Percentiles rank a stretch among this genome's conserved stretches.
phyloP scores from a whole-genome alignment of 2,113 vertebrate genomes.

The Cochlearius cochlearius region DNA sequence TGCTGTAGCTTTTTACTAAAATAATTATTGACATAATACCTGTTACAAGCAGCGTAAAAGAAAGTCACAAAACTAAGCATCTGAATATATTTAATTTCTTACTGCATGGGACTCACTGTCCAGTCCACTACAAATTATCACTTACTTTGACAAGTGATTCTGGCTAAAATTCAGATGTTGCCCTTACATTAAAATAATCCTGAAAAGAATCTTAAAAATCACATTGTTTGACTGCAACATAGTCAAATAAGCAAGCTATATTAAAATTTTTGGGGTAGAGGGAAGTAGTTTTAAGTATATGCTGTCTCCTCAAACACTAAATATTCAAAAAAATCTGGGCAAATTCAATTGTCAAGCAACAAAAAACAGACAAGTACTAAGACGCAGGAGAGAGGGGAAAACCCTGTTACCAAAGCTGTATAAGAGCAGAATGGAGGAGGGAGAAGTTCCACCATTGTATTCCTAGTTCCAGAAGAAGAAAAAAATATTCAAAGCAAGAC shows the following conservation, averaged over 20 bases:
- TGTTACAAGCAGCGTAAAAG: background rate
- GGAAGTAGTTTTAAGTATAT: background rate
- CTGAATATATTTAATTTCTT: background rate
- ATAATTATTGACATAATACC: background rate
- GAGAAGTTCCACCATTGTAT: background rate
- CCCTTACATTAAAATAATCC: background rate
- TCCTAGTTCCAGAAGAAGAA: background rate
- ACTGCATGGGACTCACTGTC: background rate
- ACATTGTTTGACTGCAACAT: background rate
- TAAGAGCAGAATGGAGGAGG: background rate
- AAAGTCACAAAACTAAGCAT: background rate
- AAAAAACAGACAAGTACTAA: background rate
- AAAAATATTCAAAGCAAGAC: background rate
- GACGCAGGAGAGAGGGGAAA: background rate
- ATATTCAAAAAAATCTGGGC: background rate
- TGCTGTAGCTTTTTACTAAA: background rate
- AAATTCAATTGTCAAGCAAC: background rate
- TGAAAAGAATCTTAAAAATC: background rate
- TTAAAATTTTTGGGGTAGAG: background rate
- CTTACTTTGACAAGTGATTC: background rate
- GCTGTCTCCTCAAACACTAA: background rate
- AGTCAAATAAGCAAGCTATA: background rate
- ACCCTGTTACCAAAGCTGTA: background rate
- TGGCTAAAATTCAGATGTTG: background rate
- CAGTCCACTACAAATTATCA: background rate